Evolutionary conservation across 2,888 invertebrate species (phyloP).

Genomic region (Helobdella robusta): DNA sequence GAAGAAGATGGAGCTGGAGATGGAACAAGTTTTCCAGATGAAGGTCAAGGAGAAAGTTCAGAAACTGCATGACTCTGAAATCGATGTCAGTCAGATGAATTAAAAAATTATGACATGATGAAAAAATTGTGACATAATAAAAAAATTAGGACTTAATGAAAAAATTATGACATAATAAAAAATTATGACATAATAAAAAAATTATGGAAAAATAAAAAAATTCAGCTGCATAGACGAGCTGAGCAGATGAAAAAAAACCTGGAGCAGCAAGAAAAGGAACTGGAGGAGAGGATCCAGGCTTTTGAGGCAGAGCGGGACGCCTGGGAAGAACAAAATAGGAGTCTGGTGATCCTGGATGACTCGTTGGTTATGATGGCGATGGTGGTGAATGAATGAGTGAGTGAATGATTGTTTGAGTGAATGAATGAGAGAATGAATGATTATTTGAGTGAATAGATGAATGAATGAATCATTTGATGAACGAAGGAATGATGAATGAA

Average conservation of each 20-base stretch:
- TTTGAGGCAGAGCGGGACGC: conserved; percentile 74
- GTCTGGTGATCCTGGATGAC: conserved; percentile 18
- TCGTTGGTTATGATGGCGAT: conserved; percentile 19
- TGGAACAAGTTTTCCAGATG: conserved; percentile 98
- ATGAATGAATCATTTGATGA: too few species aligned
- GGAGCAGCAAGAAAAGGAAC: conserved; percentile 79
- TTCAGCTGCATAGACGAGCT: conserved; percentile 71
- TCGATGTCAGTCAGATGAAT: conserved; percentile 66
- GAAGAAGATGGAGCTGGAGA: conserved; percentile 96
- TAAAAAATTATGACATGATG: too few species aligned
- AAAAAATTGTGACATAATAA: not conserved
- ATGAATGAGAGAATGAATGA: not conserved
- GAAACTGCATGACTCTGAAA: conserved; percentile 86
- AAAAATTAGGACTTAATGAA: not conserved
- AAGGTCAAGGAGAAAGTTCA: conserved; percentile 92
- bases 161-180: too few species aligned
- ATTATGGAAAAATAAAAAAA: not conserved
- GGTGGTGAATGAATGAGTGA: not conserved
- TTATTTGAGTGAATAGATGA: too few species aligned
- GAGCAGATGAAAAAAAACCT: conserved; percentile 69
- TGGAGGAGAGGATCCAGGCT: conserved; percentile 75
- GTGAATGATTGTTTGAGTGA: not conserved
- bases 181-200: not conserved
- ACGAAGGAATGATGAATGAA: too few species aligned
- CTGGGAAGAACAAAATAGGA: conserved; percentile 65